phyloP scores from a whole-genome alignment of 2,888 invertebrate genomes.

The Drosophila fungiperda region DNA sequence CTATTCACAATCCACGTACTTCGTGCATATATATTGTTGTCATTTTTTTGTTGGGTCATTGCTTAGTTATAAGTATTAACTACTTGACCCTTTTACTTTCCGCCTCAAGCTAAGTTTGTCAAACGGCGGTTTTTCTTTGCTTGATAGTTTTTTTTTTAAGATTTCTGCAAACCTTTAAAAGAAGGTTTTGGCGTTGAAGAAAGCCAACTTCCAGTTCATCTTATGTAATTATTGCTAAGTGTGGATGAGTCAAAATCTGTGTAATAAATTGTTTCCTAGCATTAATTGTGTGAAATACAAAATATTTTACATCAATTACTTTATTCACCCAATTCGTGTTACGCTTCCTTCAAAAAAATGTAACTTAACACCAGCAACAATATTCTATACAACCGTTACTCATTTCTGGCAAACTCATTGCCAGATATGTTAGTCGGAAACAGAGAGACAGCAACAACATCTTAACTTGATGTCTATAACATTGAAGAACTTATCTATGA shows the following conservation, averaged over 20 bases:
- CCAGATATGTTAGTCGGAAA: slow-evolving; percentile 29
- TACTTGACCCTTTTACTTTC: slow-evolving; percentile 46
- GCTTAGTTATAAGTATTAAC: slow-evolving; percentile 59
- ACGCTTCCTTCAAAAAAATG: neutral
- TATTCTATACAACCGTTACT: neutral
- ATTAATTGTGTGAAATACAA: neutral
- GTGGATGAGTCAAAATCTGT: neutral
- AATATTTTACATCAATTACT: neutral
- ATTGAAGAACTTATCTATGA: slow-evolving; percentile 54
- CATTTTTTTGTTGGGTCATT: slow-evolving; percentile 65
- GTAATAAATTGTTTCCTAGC: neutral
- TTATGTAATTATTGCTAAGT: neutral
- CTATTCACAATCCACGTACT: slow-evolving; percentile 18
- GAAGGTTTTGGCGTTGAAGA: neutral
- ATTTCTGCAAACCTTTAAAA: neutral
- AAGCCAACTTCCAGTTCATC: neutral
- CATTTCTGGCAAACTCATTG: slow-evolving; percentile 9
- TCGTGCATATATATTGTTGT: slow-evolving; percentile 22
- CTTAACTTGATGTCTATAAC: slow-evolving; percentile 19
- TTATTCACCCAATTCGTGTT: slow-evolving; percentile 5
- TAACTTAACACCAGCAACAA: slow-evolving; percentile 16
- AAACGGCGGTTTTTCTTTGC: neutral
- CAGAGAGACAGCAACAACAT: slow-evolving; percentile 35
- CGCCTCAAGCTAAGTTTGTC: slow-evolving; percentile 11
- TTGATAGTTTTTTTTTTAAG: neutral